A percentile compares a stretch with the other conserved stretches of the same genome.
These are phyloP conservation scores for Strongylocentrotus purpuratus DNA, from an alignment of 35 echinoderm and acorn worm species.

Conservation along the genomic window DNA sequence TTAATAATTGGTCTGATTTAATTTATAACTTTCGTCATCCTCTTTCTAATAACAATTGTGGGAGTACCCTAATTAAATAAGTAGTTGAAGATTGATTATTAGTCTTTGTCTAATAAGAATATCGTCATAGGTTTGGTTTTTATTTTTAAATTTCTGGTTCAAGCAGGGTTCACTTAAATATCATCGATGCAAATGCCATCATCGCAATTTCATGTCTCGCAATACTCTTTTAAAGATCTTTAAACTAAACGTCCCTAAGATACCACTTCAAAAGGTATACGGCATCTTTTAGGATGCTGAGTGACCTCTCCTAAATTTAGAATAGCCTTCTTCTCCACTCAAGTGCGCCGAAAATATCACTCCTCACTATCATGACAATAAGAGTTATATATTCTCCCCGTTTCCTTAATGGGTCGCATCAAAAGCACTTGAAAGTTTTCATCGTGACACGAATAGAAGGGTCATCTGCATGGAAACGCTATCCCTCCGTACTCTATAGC, in stretches of 20 bases:
- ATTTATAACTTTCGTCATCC: too few relatives aligned
- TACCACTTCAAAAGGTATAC: not conserved
- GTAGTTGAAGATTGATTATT: too few relatives aligned
- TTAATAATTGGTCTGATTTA: too few relatives aligned
- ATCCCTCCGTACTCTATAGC: not conserved
- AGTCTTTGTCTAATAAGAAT: too few relatives aligned
- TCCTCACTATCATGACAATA: not conserved
- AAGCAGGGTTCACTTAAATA: too few relatives aligned
- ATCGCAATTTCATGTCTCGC: too few relatives aligned
- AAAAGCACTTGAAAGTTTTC: not conserved
- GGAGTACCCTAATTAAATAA: too few relatives aligned
- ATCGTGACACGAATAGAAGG: not conserved
- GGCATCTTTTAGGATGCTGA: not conserved
- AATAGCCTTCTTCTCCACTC: not conserved
- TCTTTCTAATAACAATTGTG: too few relatives aligned
- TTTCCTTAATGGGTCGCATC: not conserved
- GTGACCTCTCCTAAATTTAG: not conserved
- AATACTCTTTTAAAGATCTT: too few relatives aligned
- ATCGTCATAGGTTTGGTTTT: too few relatives aligned
- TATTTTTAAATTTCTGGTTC: too few relatives aligned
- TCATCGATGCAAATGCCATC: too few relatives aligned
- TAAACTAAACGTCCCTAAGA: not conserved
- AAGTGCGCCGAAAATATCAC: not conserved
- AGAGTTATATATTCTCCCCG: not conserved
- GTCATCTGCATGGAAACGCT: not conserved